Base-by-base conservation (phyloP, 2,113 vertebrate genomes). In the Orthonyx spaldingii region DNA sequence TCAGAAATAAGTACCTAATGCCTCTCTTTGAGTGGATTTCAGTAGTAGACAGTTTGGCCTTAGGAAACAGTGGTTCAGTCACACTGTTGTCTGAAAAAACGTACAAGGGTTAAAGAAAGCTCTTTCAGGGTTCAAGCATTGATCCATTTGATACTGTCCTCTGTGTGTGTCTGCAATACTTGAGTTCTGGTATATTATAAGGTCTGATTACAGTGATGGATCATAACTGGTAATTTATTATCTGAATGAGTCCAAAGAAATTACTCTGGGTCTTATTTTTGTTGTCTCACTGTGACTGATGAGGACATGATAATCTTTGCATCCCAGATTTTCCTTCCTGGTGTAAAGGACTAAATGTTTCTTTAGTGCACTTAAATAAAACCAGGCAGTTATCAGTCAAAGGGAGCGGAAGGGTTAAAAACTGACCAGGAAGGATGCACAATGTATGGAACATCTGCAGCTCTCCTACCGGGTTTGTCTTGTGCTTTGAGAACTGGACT, bases 391-490 rank as follows among this genome's bases (percentile, higher is more conserved):
- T 74, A 22, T 20, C n/a, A 30, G 20, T 37, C 35, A 57, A 16
- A 64, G 30, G 18, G 42, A 66, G 24, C 0, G 0, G 17, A 83
- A 47, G 13, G 28, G 61, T 65, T 92, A 63, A 83, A 71, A 84
- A 24, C 28, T 46, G 56, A 9, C 32, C 0, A 0, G 66, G 39
- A 64, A 46, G 13, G 42, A 26, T 30, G 41, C 16, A 39, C 16
- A 6, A 17, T 42, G 33, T 44, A 11, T 42, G 50, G 35, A 88
- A 33, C 30, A 65, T 39, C 68, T 74, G 46, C 46, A 85, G 35
- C 23, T 88, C 46, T 85, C 70, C 50, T 57, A 0, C 4, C 7
- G 33, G 59, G 30, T 70, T 5, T 65, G 24, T 41, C 30, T 64
- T 84, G 39, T 63, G 50, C 50, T 55, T 92, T 81, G 60, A 87